phyloP scores from a whole-genome alignment of 2,113 vertebrate genomes.

The Spilogale gracilis region DNA sequence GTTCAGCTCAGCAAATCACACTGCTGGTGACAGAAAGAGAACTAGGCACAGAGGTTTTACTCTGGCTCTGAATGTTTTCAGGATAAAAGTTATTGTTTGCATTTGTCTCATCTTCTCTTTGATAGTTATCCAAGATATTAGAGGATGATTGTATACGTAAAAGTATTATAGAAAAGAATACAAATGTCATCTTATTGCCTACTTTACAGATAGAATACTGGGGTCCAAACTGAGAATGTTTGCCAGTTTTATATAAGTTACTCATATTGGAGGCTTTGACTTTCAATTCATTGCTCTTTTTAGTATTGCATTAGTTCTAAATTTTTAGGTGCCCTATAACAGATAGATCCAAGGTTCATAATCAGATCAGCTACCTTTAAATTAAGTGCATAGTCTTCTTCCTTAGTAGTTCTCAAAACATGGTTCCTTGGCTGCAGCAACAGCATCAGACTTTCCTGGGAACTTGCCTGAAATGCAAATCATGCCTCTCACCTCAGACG shows the following conservation, averaged over 20 bases:
- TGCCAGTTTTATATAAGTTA: not conserved
- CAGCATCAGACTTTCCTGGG: not conserved
- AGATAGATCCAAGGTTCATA: not conserved
- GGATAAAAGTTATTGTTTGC: not conserved
- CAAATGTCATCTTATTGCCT: not conserved
- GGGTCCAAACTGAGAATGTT: not conserved
- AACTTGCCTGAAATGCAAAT: not conserved
- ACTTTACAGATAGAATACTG: not conserved
- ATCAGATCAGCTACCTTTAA: not conserved
- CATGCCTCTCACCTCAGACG: not conserved
- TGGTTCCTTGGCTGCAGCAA: not conserved
- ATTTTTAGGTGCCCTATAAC: not conserved
- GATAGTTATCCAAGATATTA: not conserved
- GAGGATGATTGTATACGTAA: not conserved
- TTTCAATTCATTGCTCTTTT: not conserved
- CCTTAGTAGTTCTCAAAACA: not conserved
- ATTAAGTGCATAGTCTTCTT: not conserved
- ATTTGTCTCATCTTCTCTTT: conserved; percentile 12
- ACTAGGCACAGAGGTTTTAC: not conserved
- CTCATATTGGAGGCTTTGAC: not conserved
- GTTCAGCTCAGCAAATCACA: not conserved
- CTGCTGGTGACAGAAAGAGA: not conserved
- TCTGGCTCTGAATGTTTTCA: not conserved
- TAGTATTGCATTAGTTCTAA: not conserved
- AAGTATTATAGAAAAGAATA: not conserved